These are phyloP conservation scores for Sturnira hondurensis DNA, from an alignment of 2,113 vertebrate species.

Conservation along the genomic window DNA sequence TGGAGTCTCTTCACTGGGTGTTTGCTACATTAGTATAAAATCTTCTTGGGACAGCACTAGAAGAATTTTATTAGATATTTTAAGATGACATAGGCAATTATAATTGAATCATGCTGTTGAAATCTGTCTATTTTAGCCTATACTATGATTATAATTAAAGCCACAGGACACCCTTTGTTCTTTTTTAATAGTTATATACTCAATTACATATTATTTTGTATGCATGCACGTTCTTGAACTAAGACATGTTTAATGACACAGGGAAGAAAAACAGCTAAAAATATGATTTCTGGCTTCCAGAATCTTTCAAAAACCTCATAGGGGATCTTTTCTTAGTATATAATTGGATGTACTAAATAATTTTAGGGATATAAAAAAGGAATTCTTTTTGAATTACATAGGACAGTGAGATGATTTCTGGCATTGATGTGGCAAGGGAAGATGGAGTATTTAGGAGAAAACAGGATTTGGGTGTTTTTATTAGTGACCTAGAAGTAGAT, in stretches of 20 bases:
- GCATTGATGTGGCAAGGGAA: neutral
- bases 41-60: neutral
- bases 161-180: neutral
- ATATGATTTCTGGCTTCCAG: neutral
- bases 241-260: neutral
- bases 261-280: neutral
- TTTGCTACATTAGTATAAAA: constrained; percentile 40
- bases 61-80: neutral
- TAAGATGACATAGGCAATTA: neutral
- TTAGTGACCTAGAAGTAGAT: neutral
- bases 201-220: neutral
- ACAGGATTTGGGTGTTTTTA: neutral
- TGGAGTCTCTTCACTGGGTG: neutral
- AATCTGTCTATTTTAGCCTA: neutral
- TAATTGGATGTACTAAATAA: neutral
- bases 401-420: neutral
- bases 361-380: neutral
- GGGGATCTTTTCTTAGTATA: neutral
- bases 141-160: neutral
- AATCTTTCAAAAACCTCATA: neutral
- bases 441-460: neutral
- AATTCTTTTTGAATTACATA: neutral
- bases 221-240: neutral
- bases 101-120: neutral
- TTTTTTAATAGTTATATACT: neutral